Evolutionary conservation across 2,113 vertebrate genomes (phyloP), one percentile per base, ranked within the genome.

Genomic region (Shinisaurus crocodilurus): DNA sequence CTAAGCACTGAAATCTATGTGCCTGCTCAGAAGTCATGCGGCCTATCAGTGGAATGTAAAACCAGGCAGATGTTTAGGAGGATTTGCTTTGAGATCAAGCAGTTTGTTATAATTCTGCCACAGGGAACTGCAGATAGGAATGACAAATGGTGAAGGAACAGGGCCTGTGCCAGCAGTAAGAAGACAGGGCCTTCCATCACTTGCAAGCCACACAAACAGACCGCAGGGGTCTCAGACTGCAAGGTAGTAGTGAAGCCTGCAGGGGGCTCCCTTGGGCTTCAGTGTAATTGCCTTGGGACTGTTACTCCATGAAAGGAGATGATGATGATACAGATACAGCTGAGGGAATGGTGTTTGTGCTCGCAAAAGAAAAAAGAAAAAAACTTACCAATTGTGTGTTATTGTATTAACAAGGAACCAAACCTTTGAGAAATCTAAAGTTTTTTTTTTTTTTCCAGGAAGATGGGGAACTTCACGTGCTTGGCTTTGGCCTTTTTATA

Each of bases 61-160:
- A 43, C 70, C 16, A 6, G 81, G 88, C 69, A 89, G 88, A 76
- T 84, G 80, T 76, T 45, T 12, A 40, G 70, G 37, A 45, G 43
- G 37, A 63, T 84, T 43, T 57, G 12, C 74, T 63, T 45, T 1
- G 54, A 74, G 20, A 84, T 76, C 54, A 63, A 76, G 54, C 80
- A 63, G 50, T 80, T 84, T 76, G 74, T 75, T 87, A 57, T 60
- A 87, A 89, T 82, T 83, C 88, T 23, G 32, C 81, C 37, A 76
- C 10, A 50, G 81, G 48, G 50, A 74, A 29, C 54, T 60, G 15
- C 79, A 72, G 67, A 34, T 43, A 60, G 72, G 65, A n/a, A 86
- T 72, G 79, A 89, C n/a, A 82, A 89, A 54, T 29, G 43, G 60
- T 43, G 65, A 79, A 9, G 3, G 27, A 67, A 10, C 1, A 48